Evolutionary conservation across 2,888 invertebrate species (phyloP), one percentile per base, ranked within the genome.

Genomic region (Aspidiotus destructor): DNA sequence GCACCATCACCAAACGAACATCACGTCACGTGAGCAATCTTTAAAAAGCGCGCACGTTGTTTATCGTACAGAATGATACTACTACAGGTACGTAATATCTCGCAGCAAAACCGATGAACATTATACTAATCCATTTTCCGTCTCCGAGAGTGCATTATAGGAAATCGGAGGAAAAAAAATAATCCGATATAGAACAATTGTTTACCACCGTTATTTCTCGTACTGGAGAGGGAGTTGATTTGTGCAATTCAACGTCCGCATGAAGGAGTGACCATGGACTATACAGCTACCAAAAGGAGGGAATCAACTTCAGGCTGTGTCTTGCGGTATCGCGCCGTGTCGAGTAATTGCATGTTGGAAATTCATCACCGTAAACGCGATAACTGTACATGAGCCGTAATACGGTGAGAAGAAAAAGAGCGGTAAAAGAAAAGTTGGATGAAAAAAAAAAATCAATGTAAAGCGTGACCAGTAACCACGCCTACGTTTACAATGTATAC

Each of bases 381-480:
- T 48, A 48, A 48, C 48, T 48, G 11, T 28, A 28, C 28, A 28
- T 28, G 28, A 28, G 28, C 28, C 28, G 28, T 11, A n/a, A 48
- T 13, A 48, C 48, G n/a, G n/a, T 13, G n/a, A 48, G 6, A 48
- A 48, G 48, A 48, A 48, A 48, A 48, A 48, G 48, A 48, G n/a
- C 48, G 48, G 17, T 40, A 64, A 64, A 64, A 64, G 28, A 13
- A 64, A 55, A 28, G 17, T 42, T 40, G 55, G 42, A 63, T 13
- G 41, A 64, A 41, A 64, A 64, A 58, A 65, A 65, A 65, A 65
- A 65, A 65, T 65, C 65, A 48, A 65, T 65, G 65, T 65, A 44
- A 57, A 58, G 65, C 65, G 65, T 65, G 65, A 65, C 65, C 65
- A 65, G 65, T 65, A 65, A 65, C 65, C 65, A 65, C 65, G 65